Base-by-base conservation (phyloP, 2,888 invertebrate species). In the Tipula helvola region DNA sequence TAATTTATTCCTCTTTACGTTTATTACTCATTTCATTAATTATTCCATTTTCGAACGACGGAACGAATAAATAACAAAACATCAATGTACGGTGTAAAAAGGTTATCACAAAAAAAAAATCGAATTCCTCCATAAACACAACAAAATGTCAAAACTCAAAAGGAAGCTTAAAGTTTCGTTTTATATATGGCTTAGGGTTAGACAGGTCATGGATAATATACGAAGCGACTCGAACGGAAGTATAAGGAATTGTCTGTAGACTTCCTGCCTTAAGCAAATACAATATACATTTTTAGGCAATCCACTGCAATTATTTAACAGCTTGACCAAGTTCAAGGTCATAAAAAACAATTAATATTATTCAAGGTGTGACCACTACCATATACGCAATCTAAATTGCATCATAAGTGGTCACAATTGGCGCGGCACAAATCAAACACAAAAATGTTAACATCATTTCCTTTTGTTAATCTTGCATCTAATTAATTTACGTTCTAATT, bases 391-490 rank as follows among this genome's bases (percentile, higher is more conserved):
- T 71, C 71, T 28, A 71, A 71, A 71, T 71, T 71, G 71, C 71
- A 71, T 2, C 12, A 71, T 13, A 71, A 57, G 4, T 28, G 28
- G 8, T 71, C 71, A 71, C 8, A 28, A 71, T 71, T 71, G 0
- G 71, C 71, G 71, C 71, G 71, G 71, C 12, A 71, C 28, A 71
- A 71, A 71, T 71, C 71, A 71, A 71, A 28, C 28, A 71, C 0
- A 7, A 28, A 28, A 28, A 28, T 71, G 28, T 28, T 71, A 71
- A 71, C 71, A 71, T 71, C 71, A 71, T 71, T 71, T 71, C 71
- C 71, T 71, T 71, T 71, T 71, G 71, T 71, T 71, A 71, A 71
- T 71, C 71, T 71, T 71, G 71, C 71, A 71, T 71, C 71, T 71
- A 71, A 71, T 71, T 71, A 71, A 71, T 71, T 71, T 28, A 71